Percentiles rank a stretch among this genome's conserved stretches.
These are phyloP conservation scores for Homarus americanus DNA, from an alignment of 1,140 invertebrate genomes.

Conservation along the genomic window DNA sequence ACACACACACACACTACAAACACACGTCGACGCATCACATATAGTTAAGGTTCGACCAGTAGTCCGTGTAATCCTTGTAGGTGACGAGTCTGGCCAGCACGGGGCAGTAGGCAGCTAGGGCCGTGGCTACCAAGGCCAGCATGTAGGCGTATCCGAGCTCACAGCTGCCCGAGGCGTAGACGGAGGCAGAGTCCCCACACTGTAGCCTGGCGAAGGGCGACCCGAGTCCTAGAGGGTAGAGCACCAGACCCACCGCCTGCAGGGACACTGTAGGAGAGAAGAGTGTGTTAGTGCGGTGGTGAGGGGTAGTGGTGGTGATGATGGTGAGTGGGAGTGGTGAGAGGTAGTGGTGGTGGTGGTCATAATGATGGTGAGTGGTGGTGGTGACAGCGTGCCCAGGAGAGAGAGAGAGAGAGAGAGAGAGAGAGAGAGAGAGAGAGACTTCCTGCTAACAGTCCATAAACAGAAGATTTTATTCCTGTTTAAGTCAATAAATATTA, in stretches of 20 bases:
- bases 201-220: conserved; percentile 78
- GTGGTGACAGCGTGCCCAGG: too few relatives aligned
- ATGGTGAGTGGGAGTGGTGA: background rate
- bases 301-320: too few relatives aligned
- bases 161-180: conserved; percentile 77
- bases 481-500: too few relatives aligned
- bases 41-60: conserved; percentile 73
- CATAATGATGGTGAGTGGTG: too few relatives aligned
- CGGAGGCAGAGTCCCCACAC: conserved; percentile 76
- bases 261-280: conserved; percentile 59
- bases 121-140: conserved; percentile 78
- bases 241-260: conserved; percentile 77
- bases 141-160: conserved; percentile 79
- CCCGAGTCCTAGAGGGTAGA: conserved; percentile 79
- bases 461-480: too few relatives aligned
- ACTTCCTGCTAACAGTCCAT: too few relatives aligned
- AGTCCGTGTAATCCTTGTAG: conserved; percentile 73
- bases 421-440: too few relatives aligned
- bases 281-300: background rate
- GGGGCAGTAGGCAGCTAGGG: conserved; percentile 78
- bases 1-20: too few relatives aligned
- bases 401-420: too few relatives aligned
- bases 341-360: background rate
- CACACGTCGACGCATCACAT: too few relatives aligned
- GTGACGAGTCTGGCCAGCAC: conserved; percentile 77